phyloP scores from a whole-genome alignment of 1,140 invertebrate species.

The Cotesia typhae region DNA sequence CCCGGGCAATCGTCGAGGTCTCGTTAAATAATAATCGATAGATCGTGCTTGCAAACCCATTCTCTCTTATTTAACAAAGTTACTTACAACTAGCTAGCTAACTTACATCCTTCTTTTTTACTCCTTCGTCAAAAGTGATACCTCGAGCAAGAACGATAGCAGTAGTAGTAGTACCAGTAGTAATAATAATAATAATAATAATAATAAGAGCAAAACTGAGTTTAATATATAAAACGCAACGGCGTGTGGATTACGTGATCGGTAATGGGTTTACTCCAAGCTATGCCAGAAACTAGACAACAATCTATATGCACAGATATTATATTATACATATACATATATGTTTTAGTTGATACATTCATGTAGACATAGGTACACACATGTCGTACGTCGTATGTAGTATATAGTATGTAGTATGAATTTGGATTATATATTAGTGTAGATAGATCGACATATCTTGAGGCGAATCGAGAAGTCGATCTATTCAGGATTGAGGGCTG shows the following conservation, averaged over 20 bases:
- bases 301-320: too few relatives aligned
- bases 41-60: slow-evolving; percentile 23
- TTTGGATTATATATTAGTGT: too few relatives aligned
- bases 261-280: slow-evolving; percentile 19
- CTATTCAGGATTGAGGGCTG: slow-evolving; percentile 51
- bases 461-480: slow-evolving; percentile 46
- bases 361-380: too few relatives aligned
- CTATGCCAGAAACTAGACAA: too few relatives aligned
- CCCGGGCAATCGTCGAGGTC: slow-evolving; percentile 24
- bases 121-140: neutral
- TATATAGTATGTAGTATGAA: too few relatives aligned
- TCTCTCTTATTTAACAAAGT: slow-evolving; percentile 1
- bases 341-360: too few relatives aligned
- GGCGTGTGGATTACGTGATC: slow-evolving; percentile 26
- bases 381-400: too few relatives aligned
- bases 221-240: slow-evolving; percentile 20
- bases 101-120: too few relatives aligned
- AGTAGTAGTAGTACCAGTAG: too few relatives aligned
- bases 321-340: too few relatives aligned
- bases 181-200: too few relatives aligned
- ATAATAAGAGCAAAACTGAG: neutral
- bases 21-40: slow-evolving; percentile 37
- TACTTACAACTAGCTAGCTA: neutral
- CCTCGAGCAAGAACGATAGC: neutral
- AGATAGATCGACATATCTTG: neutral